A percentile compares a stretch with the other conserved stretches of the same genome.
These are phyloP conservation scores for Luffia ferchaultella DNA, from an alignment of 2,888 invertebrate species.

Conservation along the genomic window DNA sequence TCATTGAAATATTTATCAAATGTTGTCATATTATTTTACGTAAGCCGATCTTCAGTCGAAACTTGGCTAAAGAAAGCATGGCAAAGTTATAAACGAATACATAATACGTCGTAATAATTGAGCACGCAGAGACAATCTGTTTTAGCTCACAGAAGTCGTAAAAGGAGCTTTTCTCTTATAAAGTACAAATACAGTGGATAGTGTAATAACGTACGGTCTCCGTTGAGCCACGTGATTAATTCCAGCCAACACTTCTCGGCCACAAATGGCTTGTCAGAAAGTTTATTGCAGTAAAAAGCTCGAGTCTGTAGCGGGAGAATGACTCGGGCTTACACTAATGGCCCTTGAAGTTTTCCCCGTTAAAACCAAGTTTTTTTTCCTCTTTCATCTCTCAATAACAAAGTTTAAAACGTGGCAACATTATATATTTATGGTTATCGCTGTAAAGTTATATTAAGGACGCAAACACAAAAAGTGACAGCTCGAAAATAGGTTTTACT, in stretches of 20 bases:
- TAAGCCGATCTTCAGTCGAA: too few relatives aligned
- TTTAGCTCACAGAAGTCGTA: neutral
- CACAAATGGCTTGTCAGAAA: conserved; percentile 58
- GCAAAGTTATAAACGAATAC: too few relatives aligned
- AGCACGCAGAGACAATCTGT: neutral
- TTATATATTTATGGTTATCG: neutral
- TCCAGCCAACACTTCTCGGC: conserved; percentile 46
- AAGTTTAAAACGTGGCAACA: neutral
- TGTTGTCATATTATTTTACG: too few relatives aligned
- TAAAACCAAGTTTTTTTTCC: conserved; percentile 34
- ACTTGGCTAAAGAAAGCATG: too few relatives aligned
- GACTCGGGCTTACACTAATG: conserved; percentile 51
- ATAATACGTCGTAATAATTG: too few relatives aligned
- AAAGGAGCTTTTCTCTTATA: neutral
- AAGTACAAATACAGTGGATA: neutral
- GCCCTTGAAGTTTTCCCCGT: conserved; percentile 43
- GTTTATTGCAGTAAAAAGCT: conserved; percentile 59
- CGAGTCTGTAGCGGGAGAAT: conserved; percentile 44
- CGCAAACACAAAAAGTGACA: too few relatives aligned
- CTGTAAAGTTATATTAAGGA: too few relatives aligned
- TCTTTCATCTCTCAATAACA: neutral
- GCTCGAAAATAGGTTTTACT: too few relatives aligned
- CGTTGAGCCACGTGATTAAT: conserved; percentile 42
- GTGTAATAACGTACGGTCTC: neutral
- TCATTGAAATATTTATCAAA: too few relatives aligned